A percentile compares a stretch with the other conserved stretches of the same genome.
These are phyloP conservation scores for Spinibarbus caldwelli DNA, from an alignment of 2,797 vertebrate species.

Conservation along the genomic window DNA sequence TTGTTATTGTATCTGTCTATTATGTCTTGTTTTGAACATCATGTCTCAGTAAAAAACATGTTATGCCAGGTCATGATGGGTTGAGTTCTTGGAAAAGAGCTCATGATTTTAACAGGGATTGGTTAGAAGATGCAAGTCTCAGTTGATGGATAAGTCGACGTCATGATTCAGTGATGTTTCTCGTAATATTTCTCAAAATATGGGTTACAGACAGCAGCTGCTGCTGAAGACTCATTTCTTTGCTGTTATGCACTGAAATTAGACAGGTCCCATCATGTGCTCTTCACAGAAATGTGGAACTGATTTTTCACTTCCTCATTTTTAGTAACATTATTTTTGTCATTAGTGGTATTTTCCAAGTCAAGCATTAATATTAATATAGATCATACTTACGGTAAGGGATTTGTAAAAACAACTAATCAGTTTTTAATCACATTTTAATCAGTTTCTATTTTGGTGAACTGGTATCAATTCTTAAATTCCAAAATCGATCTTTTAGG, in stretches of 20 bases:
- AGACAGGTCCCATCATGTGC: not conserved
- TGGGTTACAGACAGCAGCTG: conserved; percentile 21
- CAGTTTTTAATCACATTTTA: no score
- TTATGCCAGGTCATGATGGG: not conserved
- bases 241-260: conserved; percentile 6
- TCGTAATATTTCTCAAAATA: conserved; percentile 29
- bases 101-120: conserved; percentile 10
- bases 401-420: not conserved
- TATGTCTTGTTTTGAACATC: conserved; percentile 3
- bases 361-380: not conserved
- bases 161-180: conserved; percentile 1
- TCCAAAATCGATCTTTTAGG: no score
- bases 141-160: not conserved
- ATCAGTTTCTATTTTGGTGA: not conserved
- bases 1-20: not conserved
- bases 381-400: not conserved
- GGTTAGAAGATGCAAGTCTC: not conserved
- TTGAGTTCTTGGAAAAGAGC: conserved; percentile 4
- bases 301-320: conserved; percentile 16
- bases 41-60: not conserved
- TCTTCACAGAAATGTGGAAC: conserved; percentile 23
- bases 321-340: not conserved
- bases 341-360: not conserved
- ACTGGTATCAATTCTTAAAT: not conserved
- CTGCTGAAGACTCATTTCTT: not conserved